Evolutionary conservation across 2,113 vertebrate genomes (phyloP), one percentile per base, ranked within the genome.

Genomic region (Rafetus swinhoei): DNA sequence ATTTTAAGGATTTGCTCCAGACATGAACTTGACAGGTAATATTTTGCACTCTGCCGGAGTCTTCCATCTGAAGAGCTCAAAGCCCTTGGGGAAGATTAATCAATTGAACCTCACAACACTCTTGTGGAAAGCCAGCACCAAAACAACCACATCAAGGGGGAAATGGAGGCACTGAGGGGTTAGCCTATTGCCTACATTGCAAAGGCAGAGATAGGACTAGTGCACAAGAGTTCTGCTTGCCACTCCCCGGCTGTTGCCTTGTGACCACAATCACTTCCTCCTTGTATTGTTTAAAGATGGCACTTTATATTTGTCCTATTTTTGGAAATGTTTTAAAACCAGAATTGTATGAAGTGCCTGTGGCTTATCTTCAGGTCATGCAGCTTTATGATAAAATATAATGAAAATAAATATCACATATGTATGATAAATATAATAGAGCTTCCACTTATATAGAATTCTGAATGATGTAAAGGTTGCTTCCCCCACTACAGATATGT

Each of bases 1-100:
- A 56, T 90, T 96, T 96, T 95, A 89, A 94, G 93, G 96, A 93
- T 87, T 92, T 95, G 59, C 91, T 96, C 88, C 91, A 94, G 96
- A 93, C 91, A 69, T 84, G 87, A 96, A 90, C 90, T 81, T 89
- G 82, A 22, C 53, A 35, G 92, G 81, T 87, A 94, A 86, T 81
- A 74, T 90, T 95, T 90, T 16, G 16, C 50, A 83, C 90, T 93
- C 90, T 84, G 79, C 14, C 24, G 27, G 90, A 92, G 65, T 27
- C 93, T 96, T 97, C 96, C 74, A 95, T 97, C 87, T 93, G 65
- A 95, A 56, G 81, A 83, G 56, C 53, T 87, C 13, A 69, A 94
- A 93, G 22, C 45, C 22, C 85, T 93, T 96, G 90, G 93, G 93
- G 91, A 94, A 80, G 90, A 35, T 92, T 82, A 54, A 13, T 81